Base-by-base conservation (phyloP, 2,888 invertebrate species). In the Tetragonisca angustula region DNA sequence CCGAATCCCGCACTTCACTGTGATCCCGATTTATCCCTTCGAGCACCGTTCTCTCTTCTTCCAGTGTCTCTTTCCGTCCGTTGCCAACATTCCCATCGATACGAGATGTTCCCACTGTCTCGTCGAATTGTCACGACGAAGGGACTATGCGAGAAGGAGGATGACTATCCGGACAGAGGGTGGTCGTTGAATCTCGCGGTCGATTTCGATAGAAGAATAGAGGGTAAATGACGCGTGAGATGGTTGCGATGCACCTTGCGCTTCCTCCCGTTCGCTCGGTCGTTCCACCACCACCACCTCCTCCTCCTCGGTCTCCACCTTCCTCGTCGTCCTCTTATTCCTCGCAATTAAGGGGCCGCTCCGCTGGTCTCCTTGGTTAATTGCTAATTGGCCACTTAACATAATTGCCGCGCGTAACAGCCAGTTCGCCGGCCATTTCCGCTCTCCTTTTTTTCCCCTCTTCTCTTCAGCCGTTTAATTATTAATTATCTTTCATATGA, bases 351-450 rank as follows among this genome's bases (percentile, higher is more conserved):
- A 91, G 90, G 87, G 91, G 90, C 90, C 90, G 89, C 90, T 87
- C 83, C 74, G 85, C 88, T 92, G 89, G 86, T 90, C 91, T 92
- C 90, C 91, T 91, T 79, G 90, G 90, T 93, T 93, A 92, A 93
- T 93, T 92, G 90, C 92, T 93, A 93, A 93, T 93, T 93, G 93
- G 89, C 91, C 93, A 92, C 92, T 93, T 91, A 92, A 92, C 92
- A 92, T 93, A 93, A 93, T 93, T 93, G 87, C 91, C 91, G 88
- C 89, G 89, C 92, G 88, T 90, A 92, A 91, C 86, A 91, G 91
- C 92, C 86, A 88, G 86, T 89, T 88, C 88, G 90, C 81, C 87
- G 87, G 88, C 92, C 93, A 92, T 93, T 93, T 93, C 93, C 93
- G 92, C 91, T 92, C 92, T 93, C 89, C 88, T 92, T 91, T 91